Conservation (phyloP, 2,113 vertebrate genomes). For the Poecile atricapillus region DNA sequence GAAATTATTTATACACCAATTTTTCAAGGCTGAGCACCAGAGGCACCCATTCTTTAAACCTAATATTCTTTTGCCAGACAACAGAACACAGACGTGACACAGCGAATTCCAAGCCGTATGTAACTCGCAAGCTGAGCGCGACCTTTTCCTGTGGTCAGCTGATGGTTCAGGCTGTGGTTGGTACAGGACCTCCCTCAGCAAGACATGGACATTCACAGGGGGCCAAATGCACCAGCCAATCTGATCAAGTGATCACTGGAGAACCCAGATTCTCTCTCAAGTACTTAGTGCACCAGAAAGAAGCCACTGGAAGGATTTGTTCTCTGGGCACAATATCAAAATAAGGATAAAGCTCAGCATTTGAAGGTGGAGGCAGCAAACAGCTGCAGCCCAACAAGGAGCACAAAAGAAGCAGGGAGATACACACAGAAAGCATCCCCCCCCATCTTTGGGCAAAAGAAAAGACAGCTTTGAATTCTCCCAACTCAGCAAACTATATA, state of each 20-base stretch:
- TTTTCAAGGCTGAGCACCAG: not conserved
- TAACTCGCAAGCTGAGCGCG: accelerated
- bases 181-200: not conserved
- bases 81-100: not conserved
- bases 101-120: not conserved
- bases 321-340: not conserved
- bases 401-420: not conserved
- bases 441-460: not conserved
- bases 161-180: not conserved
- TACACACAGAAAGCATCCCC: not conserved
- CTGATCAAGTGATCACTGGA: not conserved
- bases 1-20: not conserved
- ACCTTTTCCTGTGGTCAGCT: not conserved
- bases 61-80: not conserved
- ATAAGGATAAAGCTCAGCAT: not conserved
- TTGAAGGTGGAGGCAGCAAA: not conserved
- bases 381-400: not conserved
- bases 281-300: not conserved
- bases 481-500: not conserved
- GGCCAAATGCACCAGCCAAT: not conserved
- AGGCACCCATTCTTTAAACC: not conserved
- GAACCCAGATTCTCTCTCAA: not conserved
- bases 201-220: not conserved
- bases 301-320: not conserved
- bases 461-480: not conserved